A percentile compares a stretch with the other conserved stretches of the same genome.
These are phyloP conservation scores for Loripinus fragilis DNA, from an alignment of 2,888 invertebrate genomes.

Conservation along the genomic window DNA sequence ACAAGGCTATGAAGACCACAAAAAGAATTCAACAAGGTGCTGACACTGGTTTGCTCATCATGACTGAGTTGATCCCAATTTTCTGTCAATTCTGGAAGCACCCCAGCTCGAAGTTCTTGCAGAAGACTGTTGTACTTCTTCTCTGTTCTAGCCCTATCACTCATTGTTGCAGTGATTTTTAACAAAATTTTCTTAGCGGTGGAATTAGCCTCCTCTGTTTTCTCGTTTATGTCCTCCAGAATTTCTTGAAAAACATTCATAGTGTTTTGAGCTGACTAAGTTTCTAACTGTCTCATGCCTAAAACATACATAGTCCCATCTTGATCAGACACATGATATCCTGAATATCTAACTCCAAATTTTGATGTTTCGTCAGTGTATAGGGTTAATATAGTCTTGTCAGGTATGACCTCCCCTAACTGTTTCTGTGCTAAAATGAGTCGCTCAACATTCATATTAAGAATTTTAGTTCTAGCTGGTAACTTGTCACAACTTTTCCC, in stretches of 20 bases:
- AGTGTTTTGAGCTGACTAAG: constrained; percentile 15
- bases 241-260: constrained; percentile 34
- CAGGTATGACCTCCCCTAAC: constrained; percentile 22
- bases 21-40: constrained; percentile 58
- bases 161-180: constrained; percentile 44
- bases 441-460: constrained; percentile 43
- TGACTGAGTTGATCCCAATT: constrained; percentile 43
- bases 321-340: constrained; percentile 38
- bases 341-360: constrained; percentile 37
- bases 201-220: not conserved
- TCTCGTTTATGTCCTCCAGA: constrained; percentile 32
- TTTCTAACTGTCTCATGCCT: constrained; percentile 30
- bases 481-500: constrained; percentile 22
- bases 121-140: constrained; percentile 52
- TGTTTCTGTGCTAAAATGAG: constrained; percentile 39
- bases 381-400: constrained; percentile 19
- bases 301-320: constrained; percentile 37
- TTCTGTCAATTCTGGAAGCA: constrained; percentile 45
- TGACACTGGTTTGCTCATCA: constrained; percentile 34
- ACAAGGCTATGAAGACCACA: constrained; percentile 61
- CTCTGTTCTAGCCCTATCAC: constrained; percentile 41
- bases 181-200: constrained; percentile 20
- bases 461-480: constrained; percentile 28
- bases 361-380: constrained; percentile 47
- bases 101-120: constrained; percentile 35